Conservation (phyloP, 2,888 invertebrate species). For the Pedicia rivosa region DNA sequence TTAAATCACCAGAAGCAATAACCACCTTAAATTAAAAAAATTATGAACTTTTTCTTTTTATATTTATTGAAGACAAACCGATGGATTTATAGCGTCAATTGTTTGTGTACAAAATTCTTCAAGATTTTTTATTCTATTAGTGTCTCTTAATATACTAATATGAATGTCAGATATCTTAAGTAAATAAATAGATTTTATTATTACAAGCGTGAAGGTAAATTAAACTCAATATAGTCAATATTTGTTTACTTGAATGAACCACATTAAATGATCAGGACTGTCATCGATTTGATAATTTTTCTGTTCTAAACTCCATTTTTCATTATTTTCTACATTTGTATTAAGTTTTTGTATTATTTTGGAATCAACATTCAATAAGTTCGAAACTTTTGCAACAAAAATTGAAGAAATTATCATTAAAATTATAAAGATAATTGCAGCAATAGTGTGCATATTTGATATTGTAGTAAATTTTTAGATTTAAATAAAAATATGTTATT, state of each 20-base stretch:
- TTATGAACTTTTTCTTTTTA: no score
- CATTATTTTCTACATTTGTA: slow-evolving; percentile 19
- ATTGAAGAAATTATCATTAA: slow-evolving; percentile 47
- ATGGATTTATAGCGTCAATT: slow-evolving; percentile 55
- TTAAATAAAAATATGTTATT: no score
- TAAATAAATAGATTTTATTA: slow-evolving; percentile 9
- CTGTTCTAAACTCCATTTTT: slow-evolving; percentile 25
- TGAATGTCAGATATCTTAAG: slow-evolving; percentile 77
- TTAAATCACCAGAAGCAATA: slow-evolving; percentile 74
- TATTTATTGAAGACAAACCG: no score
- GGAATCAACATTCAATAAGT: slow-evolving; percentile 44
- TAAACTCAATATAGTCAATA: background rate
- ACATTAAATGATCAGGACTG: slow-evolving; percentile 42
- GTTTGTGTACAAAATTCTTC: slow-evolving; percentile 64
- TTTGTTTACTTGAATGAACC: slow-evolving; percentile 59
- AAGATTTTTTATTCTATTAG: slow-evolving; percentile 55
- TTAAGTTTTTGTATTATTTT: slow-evolving; percentile 27
- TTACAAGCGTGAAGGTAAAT: background rate
- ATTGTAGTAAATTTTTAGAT: no score
- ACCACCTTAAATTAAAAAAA: no score
- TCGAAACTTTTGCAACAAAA: slow-evolving; percentile 50
- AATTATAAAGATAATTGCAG: slow-evolving; percentile 41
- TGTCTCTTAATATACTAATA: slow-evolving; percentile 69
- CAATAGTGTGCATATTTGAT: no score
- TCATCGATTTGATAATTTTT: slow-evolving; percentile 34